These are phyloP conservation scores for Sepiola atlantica DNA, from an alignment of 2,888 invertebrate species.

Conservation along the genomic window DNA sequence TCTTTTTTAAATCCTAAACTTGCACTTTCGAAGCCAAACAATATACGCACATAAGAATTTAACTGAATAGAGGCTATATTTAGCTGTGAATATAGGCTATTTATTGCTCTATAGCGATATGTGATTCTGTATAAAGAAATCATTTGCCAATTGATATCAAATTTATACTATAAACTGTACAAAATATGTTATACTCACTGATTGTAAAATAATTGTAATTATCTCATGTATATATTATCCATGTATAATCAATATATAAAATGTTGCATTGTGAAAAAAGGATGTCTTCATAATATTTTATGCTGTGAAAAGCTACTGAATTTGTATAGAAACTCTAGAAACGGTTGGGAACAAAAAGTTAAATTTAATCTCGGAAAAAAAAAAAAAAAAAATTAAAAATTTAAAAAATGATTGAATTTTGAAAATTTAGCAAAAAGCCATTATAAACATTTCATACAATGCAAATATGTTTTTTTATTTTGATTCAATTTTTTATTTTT, in stretches of 20 bases:
- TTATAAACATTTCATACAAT: no score
- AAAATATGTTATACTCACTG: background rate
- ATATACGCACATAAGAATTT: constrained; percentile 5
- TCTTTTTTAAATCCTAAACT: no score
- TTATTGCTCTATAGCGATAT: background rate
- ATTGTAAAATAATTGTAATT: background rate
- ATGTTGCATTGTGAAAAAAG: background rate
- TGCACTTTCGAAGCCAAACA: background rate
- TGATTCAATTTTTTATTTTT: no score
- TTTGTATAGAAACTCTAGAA: background rate
- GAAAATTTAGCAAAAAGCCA: no score
- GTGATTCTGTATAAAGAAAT: background rate
- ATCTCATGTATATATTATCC: background rate
- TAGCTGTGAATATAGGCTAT: no score
- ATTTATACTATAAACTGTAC: background rate
- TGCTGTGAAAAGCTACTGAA: background rate
- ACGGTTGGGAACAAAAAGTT: background rate
- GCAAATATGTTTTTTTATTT: no score
- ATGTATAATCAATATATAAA: background rate
- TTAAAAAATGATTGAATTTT: no score
- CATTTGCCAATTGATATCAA: background rate
- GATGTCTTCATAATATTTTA: background rate
- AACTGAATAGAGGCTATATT: background rate
- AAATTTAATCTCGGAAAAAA: no score
- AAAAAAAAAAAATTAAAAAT: no score